Evolutionary conservation across 2,888 invertebrate genomes (phyloP).

Genomic region (Rotaria sp.): DNA sequence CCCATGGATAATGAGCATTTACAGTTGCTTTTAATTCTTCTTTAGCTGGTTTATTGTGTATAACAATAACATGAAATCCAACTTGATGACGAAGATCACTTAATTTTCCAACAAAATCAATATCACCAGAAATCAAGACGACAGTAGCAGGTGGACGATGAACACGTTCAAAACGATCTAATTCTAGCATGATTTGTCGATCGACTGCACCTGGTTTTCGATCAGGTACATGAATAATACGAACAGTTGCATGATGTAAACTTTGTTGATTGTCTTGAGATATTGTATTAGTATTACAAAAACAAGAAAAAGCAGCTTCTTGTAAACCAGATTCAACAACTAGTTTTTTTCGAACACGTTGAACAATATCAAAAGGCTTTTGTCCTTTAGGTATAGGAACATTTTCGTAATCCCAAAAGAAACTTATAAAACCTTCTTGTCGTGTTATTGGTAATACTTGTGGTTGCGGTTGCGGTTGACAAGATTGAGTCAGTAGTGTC

Average conservation of each 20-base stretch:
- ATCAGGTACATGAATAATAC: conserved; percentile 13
- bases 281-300: not conserved
- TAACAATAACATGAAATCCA: not conserved
- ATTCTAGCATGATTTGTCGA: not conserved
- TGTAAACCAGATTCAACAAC: not conserved
- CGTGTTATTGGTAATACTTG: too few species aligned
- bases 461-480: not conserved
- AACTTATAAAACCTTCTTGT: not conserved
- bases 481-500: not conserved
- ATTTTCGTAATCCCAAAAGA: conserved; percentile 19
- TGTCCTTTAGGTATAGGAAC: not conserved
- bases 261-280: not conserved
- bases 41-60: conserved; percentile 2
- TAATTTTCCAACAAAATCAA: conserved; percentile 1
- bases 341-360: not conserved
- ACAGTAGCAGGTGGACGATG: not conserved
- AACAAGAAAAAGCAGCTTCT: not conserved
- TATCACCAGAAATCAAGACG: not conserved
- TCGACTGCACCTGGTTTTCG: not conserved
- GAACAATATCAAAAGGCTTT: not conserved
- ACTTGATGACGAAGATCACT: conserved; percentile 14
- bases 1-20: not conserved
- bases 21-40: not conserved
- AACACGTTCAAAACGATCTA: not conserved
- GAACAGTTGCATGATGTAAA: not conserved